Percentiles rank a stretch among this genome's conserved stretches.
Conservation (phyloP, 2,113 vertebrate genomes). For the Gopherus flavomarginatus region DNA sequence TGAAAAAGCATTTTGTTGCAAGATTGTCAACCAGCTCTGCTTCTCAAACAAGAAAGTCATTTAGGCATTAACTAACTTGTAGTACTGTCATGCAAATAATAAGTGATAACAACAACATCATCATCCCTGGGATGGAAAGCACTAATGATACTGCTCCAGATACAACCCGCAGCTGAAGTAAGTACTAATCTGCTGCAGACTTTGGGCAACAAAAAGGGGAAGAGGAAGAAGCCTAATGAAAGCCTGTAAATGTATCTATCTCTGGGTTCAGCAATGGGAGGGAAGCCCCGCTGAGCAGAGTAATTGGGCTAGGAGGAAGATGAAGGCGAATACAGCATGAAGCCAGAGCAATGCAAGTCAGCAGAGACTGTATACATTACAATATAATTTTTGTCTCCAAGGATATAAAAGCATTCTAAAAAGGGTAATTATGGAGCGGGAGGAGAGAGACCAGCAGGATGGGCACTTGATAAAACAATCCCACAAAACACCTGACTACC, state of each 20-base stretch:
- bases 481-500: slow-evolving; percentile 6
- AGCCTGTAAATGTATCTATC: background rate
- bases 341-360: background rate
- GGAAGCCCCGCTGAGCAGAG: background rate
- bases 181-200: slow-evolving; percentile 3
- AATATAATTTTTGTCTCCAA: slow-evolving; percentile 33
- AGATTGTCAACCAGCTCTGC: background rate
- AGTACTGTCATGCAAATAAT: background rate
- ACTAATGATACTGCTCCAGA: background rate
- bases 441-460: slow-evolving; percentile 29
- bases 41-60: background rate
- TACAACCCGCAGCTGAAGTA: slow-evolving; percentile 20
- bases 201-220: background rate
- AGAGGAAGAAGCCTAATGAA: background rate
- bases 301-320: background rate
- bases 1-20: background rate
- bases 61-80: background rate
- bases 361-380: slow-evolving; percentile 16
- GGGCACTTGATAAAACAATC: slow-evolving; percentile 18
- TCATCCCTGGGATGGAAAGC: background rate
- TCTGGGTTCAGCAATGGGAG: background rate
- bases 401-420: slow-evolving; percentile 36
- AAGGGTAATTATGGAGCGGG: slow-evolving; percentile 33
- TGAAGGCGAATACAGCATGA: background rate
- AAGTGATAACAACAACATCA: background rate